A percentile compares a stretch with the other conserved stretches of the same genome.
Evolutionary conservation across 92 coral and sea anemone species (phyloP).

Genomic region (Paragorgia papillata): DNA sequence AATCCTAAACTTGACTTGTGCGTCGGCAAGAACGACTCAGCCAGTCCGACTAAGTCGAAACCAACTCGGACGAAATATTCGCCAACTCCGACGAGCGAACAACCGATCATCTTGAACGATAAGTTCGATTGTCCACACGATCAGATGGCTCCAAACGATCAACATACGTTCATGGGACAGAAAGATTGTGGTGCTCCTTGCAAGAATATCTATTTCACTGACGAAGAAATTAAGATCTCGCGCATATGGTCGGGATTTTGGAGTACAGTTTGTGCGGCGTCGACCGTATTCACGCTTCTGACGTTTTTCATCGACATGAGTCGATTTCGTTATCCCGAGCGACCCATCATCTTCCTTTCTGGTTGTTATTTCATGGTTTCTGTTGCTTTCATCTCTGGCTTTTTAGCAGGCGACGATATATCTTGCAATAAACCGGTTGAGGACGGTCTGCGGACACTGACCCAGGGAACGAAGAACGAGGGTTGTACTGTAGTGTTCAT

Average conservation of each 20-base stretch:
- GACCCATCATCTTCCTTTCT: slow-evolving; percentile 95
- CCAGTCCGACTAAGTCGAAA: slow-evolving; percentile 19
- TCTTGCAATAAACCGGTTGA: slow-evolving; percentile 75
- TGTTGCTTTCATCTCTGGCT: slow-evolving; percentile 82
- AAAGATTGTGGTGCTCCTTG: slow-evolving; percentile 85
- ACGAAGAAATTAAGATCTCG: slow-evolving; percentile 76
- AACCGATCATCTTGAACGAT: slow-evolving; percentile 1
- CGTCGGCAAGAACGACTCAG: slow-evolving; percentile 76
- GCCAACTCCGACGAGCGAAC: not conserved
- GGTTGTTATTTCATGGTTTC: slow-evolving; percentile 98
- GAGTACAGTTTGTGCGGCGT: slow-evolving; percentile 82
- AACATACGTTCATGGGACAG: slow-evolving; percentile 76
- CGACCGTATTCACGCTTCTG: slow-evolving; percentile 86
- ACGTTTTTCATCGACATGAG: slow-evolving; percentile 93
- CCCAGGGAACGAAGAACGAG: slow-evolving; percentile 95
- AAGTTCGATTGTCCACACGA: slow-evolving; percentile 74
- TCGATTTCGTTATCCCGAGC: slow-evolving; percentile 96
- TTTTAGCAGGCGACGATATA: slow-evolving; percentile 82
- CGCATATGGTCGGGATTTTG: slow-evolving; percentile 96
- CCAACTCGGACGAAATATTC: not conserved
- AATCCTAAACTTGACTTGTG: slow-evolving; percentile 62
- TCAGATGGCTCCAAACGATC: slow-evolving; percentile 79
- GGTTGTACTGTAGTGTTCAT: slow-evolving; percentile 96
- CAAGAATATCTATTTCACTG: slow-evolving; percentile 87
- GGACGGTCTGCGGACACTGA: slow-evolving; percentile 64